Evolutionary conservation across 1,140 invertebrate genomes (phyloP).

Genomic region (Drosophila varians): DNA sequence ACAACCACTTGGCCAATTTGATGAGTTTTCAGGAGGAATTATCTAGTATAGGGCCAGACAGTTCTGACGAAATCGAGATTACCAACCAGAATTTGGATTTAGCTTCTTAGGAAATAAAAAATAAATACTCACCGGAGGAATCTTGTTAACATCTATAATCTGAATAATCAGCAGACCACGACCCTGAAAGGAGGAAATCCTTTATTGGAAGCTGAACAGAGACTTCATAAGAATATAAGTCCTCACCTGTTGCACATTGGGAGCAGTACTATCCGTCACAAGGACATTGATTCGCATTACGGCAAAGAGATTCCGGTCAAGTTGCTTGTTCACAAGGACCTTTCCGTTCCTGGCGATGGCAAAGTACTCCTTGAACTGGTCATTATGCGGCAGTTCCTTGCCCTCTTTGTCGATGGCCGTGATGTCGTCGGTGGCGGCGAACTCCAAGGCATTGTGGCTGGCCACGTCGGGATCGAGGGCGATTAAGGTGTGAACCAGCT

Average conservation of each 20-base stretch:
- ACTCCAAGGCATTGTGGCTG: constrained; percentile 88
- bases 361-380: constrained; percentile 89
- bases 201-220: background rate
- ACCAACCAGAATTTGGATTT: constrained; percentile 15
- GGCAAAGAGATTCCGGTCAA: constrained; percentile 81
- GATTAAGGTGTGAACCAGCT: constrained; percentile 88
- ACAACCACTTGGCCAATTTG: constrained; percentile 40
- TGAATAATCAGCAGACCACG: constrained; percentile 92
- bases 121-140: constrained; percentile 84
- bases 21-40: background rate
- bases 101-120: background rate
- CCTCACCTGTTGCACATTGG: constrained; percentile 87
- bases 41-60: constrained; percentile 18
- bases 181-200: constrained; percentile 70
- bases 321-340: constrained; percentile 86
- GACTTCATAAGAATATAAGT: rapidly evolving
- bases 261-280: constrained; percentile 92
- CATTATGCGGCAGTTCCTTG: constrained; percentile 87
- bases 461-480: constrained; percentile 93
- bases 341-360: constrained; percentile 88
- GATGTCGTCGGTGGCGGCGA: constrained; percentile 89
- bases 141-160: constrained; percentile 92
- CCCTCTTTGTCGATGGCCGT: constrained; percentile 93
- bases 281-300: constrained; percentile 87
- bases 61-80: constrained; percentile 48